Evolutionary conservation across 2,797 vertebrate genomes (phyloP).

Genomic region (Acanthurus lineatus): DNA sequence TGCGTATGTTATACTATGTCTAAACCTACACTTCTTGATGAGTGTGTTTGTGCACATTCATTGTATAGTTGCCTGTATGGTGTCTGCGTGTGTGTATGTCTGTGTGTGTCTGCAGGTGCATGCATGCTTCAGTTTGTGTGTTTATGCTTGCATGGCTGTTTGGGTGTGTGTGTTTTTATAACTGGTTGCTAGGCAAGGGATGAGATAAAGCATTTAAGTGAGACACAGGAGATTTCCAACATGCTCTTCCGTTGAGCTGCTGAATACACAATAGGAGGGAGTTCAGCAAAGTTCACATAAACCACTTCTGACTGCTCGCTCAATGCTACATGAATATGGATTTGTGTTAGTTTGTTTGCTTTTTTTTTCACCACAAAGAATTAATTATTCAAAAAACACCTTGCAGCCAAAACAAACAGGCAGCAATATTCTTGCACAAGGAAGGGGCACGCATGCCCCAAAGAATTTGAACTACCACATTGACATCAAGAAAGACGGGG

Average conservation of each 20-base stretch:
- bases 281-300: slow-evolving; percentile 75
- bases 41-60: slow-evolving; percentile 26
- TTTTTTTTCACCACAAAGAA: slow-evolving; percentile 29
- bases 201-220: slow-evolving; percentile 78
- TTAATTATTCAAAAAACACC: slow-evolving; percentile 63
- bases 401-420: slow-evolving; percentile 70
- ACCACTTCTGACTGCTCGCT: slow-evolving; percentile 65
- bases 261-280: slow-evolving; percentile 72
- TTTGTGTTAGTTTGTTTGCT: slow-evolving; percentile 47
- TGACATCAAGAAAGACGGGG: slow-evolving; percentile 49
- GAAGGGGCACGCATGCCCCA: slow-evolving; percentile 22
- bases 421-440: slow-evolving; percentile 30
- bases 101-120: slow-evolving; percentile 53
- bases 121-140: slow-evolving; percentile 55
- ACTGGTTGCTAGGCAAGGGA: slow-evolving; percentile 77
- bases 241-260: slow-evolving; percentile 65
- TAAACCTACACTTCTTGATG: slow-evolving; percentile 32
- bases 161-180: slow-evolving; percentile 67
- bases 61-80: slow-evolving; percentile 6
- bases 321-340: slow-evolving; percentile 69
- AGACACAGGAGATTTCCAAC: slow-evolving; percentile 76
- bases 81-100: not conserved
- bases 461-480: slow-evolving; percentile 45
- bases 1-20: slow-evolving; percentile 13
- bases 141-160: slow-evolving; percentile 58